These are phyloP conservation scores for Percopsis omiscomaycus DNA, from an alignment of 2,797 vertebrate species.

Conservation along the genomic window DNA sequence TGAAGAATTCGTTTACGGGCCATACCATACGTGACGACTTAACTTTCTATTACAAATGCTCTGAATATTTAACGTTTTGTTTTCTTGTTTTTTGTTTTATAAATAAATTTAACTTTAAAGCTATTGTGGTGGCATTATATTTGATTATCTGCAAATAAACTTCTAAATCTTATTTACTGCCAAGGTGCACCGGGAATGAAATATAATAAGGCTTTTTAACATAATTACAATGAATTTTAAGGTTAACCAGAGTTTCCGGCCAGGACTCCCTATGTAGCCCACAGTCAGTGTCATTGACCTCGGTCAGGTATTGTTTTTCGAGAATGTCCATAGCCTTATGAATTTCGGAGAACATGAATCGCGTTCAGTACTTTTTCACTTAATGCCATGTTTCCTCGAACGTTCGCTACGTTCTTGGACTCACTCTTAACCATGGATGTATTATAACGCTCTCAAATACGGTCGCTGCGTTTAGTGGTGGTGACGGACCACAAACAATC, in stretches of 20 bases:
- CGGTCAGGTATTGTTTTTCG: slow-evolving; percentile 7
- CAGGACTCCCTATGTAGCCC: background rate
- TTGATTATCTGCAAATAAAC: background rate
- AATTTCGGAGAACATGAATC: too few relatives aligned
- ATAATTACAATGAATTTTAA: slow-evolving; percentile 12
- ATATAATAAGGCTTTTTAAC: background rate
- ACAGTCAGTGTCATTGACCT: slow-evolving; percentile 29
- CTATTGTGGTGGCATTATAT: background rate
- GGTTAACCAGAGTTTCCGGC: slow-evolving; percentile 36
- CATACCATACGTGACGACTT: slow-evolving; percentile 3
- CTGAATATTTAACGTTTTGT: slow-evolving; percentile 58
- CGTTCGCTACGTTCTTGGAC: too few relatives aligned
- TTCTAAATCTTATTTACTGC: too few relatives aligned
- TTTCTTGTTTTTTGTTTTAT: slow-evolving; percentile 48
- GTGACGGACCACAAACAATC: too few relatives aligned
- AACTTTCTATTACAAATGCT: slow-evolving; percentile 44
- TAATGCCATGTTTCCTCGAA: background rate
- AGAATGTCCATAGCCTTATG: slow-evolving; percentile 6
- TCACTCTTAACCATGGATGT: too few relatives aligned
- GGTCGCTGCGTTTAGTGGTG: too few relatives aligned
- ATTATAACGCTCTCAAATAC: too few relatives aligned
- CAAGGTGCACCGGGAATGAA: too few relatives aligned
- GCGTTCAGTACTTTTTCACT: too few relatives aligned
- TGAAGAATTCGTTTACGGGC: background rate
- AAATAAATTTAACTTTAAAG: slow-evolving; percentile 43